Base-by-base conservation (phyloP, 2,113 vertebrate species). In the Porphyrio hochstetteri region DNA sequence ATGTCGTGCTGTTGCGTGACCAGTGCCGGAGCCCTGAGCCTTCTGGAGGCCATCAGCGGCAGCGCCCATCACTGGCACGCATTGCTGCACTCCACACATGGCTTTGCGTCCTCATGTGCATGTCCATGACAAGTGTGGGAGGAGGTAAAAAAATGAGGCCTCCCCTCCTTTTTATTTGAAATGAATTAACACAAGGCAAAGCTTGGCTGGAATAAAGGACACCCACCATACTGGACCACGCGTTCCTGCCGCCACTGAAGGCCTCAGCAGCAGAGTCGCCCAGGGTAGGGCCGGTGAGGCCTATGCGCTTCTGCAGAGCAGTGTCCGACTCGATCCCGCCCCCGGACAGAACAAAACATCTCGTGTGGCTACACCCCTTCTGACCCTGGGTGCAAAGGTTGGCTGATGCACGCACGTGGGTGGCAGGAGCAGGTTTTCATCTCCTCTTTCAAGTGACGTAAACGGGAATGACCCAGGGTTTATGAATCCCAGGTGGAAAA, bases 181-280 rank as follows among this genome's bases (percentile, higher is more conserved):
- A 53, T 16, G 7, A 64, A 59, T 28, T 16, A 75, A n/a, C 2
- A 2, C 11, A 16, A 33, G 35, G 23, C 28, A 71, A 44, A 82
- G 19, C 13, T 75, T 63, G 57, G 20, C 18, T 13, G 55, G 33
- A 75, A 11, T 13, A 6, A 56, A 79, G 74, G 11, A 17, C 12
- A 0, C 4, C 8, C 16, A 2, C 25, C 3, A 3, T 25, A 46
- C 23, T 36, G 35, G 82, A 33, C 16, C 1, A 1, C 0, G 0
- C 12, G 11, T 11, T 83, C 15, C 48, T 18, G 7, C 2, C 11
- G 11, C 13, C 31, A 53, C 36, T 1, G 1, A 52, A 25, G 44
- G 72, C 50, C 25, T 7, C 15, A 35, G 60, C 23, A 38, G 64
- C 40, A 21, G 50, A 74, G 33, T 1, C 72, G 61, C 25, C 46